These are phyloP conservation scores for Tautogolabrus adspersus DNA, from an alignment of 2,113 vertebrate species.

Conservation along the genomic window DNA sequence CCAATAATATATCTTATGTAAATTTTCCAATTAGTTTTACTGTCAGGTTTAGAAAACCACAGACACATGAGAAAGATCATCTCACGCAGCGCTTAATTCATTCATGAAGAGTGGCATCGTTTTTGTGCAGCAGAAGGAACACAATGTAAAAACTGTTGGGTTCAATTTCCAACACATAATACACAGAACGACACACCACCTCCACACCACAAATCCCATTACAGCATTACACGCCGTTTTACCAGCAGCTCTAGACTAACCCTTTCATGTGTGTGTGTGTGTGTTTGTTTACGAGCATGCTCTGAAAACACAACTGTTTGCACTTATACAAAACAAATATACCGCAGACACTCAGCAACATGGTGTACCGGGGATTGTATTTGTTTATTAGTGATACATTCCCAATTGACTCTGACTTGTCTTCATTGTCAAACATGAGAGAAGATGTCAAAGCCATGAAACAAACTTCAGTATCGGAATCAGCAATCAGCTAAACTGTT, in stretches of 20 bases:
- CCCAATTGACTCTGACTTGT: too few relatives aligned
- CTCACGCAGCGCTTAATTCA: neutral
- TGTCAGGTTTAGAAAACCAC: conserved; percentile 14
- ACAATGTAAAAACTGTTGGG: conserved; percentile 29
- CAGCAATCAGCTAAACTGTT: too few relatives aligned
- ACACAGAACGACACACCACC: conserved; percentile 37
- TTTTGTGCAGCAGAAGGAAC: neutral
- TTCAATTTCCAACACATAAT: conserved; percentile 51
- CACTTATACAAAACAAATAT: neutral
- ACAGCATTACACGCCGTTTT: conserved; percentile 52
- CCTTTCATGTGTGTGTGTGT: neutral
- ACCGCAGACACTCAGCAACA: neutral
- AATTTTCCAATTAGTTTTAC: neutral
- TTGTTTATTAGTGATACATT: too few relatives aligned
- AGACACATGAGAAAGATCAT: neutral
- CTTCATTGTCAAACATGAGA: too few relatives aligned
- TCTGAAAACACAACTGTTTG: neutral
- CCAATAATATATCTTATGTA: neutral
- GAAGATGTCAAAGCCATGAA: too few relatives aligned
- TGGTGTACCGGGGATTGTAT: too few relatives aligned
- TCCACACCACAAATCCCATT: conserved; percentile 66
- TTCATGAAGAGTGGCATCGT: conserved; percentile 33
- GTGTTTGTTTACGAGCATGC: neutral
- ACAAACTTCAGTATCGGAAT: too few relatives aligned
- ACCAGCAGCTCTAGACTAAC: conserved; percentile 33